Evolutionary conservation across 2,113 vertebrate genomes (phyloP).

Genomic region (Brachyistius frenatus): DNA sequence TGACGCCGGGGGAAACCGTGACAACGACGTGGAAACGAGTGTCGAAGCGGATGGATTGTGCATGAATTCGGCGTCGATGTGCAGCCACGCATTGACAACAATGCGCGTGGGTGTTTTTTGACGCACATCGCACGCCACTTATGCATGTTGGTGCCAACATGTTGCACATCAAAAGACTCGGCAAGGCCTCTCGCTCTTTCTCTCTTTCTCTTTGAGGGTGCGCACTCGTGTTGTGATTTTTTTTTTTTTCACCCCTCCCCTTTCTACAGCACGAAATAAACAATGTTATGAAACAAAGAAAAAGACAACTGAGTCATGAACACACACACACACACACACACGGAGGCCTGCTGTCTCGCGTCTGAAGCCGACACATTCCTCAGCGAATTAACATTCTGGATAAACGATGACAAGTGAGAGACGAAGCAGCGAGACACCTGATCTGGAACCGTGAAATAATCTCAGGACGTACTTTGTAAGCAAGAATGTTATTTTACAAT

Average conservation of each 20-base stretch:
- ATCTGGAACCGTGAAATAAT: constrained; percentile 44
- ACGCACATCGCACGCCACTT: background rate
- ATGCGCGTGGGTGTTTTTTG: constrained; percentile 29
- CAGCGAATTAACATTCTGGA: constrained; percentile 68
- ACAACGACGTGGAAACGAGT: background rate
- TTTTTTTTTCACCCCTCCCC: background rate
- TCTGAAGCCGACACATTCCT: constrained; percentile 67
- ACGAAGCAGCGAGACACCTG: constrained; percentile 56
- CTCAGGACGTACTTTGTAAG: background rate
- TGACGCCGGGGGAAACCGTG: background rate
- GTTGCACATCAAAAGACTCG: constrained; percentile 13
- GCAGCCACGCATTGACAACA: constrained; percentile 9
- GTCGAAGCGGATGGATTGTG: background rate
- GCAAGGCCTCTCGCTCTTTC: background rate
- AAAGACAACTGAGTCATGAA: constrained; percentile 58
- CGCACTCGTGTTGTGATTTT: constrained; percentile 34
- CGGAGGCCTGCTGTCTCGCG: constrained; percentile 46
- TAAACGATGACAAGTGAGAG: constrained; percentile 56
- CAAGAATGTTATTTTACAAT: background rate
- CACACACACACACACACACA: constrained; percentile 36
- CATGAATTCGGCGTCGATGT: background rate
- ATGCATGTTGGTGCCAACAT: background rate
- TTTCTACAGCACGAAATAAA: constrained; percentile 45
- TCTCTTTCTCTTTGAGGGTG: background rate
- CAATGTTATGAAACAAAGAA: constrained; percentile 58